Evolutionary conservation across 2,113 vertebrate genomes (phyloP), one percentile per base, ranked within the genome.

Genomic region (Sorex fumeus): DNA sequence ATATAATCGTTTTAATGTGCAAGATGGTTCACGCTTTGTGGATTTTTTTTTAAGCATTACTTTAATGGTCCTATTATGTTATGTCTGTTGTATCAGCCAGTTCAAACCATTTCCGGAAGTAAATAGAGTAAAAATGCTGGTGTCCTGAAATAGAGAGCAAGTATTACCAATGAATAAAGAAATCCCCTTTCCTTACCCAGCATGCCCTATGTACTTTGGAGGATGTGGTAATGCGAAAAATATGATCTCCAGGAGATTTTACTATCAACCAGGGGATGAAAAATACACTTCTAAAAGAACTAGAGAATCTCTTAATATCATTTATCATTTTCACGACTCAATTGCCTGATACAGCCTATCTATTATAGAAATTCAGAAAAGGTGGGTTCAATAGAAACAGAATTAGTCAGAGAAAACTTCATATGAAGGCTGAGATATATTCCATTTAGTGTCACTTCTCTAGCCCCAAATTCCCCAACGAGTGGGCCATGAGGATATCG

Each of bases 131-230:
- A 60, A 60, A 60, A 60, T 60, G 23, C 18, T 23, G 57, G 21
- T 23, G 21, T 23, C 4, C 6, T 23, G 57, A 60, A 21, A 53
- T 25, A 82, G 70, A 80, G 23, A 19, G 64, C 83, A 84, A 92
- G 84, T 94, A 94, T 91, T 92, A 87, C 72, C 84, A 80, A 45
- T 67, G 23, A 95, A 84, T 78, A 92, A 90, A 23, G 66, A 90
- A 92, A 85, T 67, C 21, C 0, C 8, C 83, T 84, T 66, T 79
- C 60, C 95, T 93, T 91, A 40, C 71, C 75, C 66, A 79, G 18
- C 18, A 8, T 53, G 71, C 36, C 10, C 4, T 34, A 32, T 45
- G 2, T 28, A 50, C 45, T 89, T 76, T 45, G 2, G 66, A 76
- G 27, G n/a, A 84, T n/a, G 69, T 62, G 25, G 82, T 83, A 91